Base-by-base conservation (phyloP, 2,888 invertebrate genomes). In the Parnassius mnemosyne region DNA sequence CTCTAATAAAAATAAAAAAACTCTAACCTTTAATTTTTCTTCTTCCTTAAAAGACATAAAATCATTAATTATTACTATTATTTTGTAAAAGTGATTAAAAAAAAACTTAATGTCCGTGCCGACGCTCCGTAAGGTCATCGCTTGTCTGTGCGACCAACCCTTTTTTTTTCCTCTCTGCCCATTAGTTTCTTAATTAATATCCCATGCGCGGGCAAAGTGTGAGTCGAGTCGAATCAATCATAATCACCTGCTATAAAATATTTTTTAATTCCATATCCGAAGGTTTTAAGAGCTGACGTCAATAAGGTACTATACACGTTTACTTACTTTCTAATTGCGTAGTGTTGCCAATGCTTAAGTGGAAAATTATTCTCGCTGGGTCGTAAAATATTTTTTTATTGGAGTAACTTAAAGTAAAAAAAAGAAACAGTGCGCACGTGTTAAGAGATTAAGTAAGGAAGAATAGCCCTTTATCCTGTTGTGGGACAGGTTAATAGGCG, bases 121-220 rank as follows among this genome's bases (percentile, higher is more conserved):
- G 65, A 74, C 86, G 61, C 61, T 84, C 77, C 82, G 61, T 64
- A 71, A 79, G 85, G 79, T 84, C 81, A 77, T 75, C 78, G 75
- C 77, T 79, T 76, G 77, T 77, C 76, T 71, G 75, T 73, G 71
- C 70, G 50, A 9, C 34, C 7, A 34, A 34, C 70, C 62, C 63
- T 74, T 76, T 75, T 77, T n/a, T 81, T 84, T 81, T 81, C 79
- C 78, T 80, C 79, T 80, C 79, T 80, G 69, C 76, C 86, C 87
- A 88, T 89, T 88, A 88, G 86, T 87, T 88, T 84, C 83, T 86
- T 88, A 89, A 89, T 89, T 89, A 88, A 89, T 87, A 89, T 79
- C 81, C 80, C 79, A 71, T 69, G 77, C 74, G 69, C 71, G 68
- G 65, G 72, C 77, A 71, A 76, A 79, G 81, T 75, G 74, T 69